Percentiles rank a stretch among this genome's conserved stretches.
phyloP scores from a whole-genome alignment of 2,888 invertebrate species.

The Epirrhoe tristata region DNA sequence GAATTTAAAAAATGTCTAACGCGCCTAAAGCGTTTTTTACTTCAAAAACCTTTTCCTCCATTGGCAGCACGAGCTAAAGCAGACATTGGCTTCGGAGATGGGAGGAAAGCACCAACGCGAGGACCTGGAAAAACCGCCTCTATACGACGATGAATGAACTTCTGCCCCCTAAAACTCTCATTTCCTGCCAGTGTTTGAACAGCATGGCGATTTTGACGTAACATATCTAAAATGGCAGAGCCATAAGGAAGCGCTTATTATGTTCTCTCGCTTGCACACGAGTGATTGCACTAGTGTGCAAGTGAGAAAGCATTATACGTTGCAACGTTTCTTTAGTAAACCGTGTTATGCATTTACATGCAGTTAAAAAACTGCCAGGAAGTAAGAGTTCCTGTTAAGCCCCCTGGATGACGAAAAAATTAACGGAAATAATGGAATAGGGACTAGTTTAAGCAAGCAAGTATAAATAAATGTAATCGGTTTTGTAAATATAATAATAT shows the following conservation, averaged over 20 bases:
- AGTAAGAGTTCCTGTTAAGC: not conserved
- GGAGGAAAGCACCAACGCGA: conserved; percentile 57
- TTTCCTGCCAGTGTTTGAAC: too few relatives aligned
- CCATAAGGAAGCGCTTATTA: too few relatives aligned
- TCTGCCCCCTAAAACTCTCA: not conserved
- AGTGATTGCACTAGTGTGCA: too few relatives aligned
- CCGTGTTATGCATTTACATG: too few relatives aligned
- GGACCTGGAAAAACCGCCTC: conserved; percentile 59
- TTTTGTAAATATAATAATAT: conserved; percentile 12
- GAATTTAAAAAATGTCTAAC: too few relatives aligned
- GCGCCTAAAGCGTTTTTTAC: too few relatives aligned
- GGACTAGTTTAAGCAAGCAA: conserved; percentile 17
- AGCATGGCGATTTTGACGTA: too few relatives aligned
- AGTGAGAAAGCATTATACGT: too few relatives aligned
- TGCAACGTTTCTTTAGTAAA: too few relatives aligned
- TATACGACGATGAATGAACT: conserved; percentile 71
- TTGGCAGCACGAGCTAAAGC: conserved; percentile 74
- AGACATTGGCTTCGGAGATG: conserved; percentile 63
- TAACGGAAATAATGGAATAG: not conserved
- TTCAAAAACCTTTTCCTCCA: conserved; percentile 30
- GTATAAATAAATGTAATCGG: not conserved
- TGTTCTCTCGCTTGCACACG: too few relatives aligned
- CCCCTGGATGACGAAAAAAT: not conserved
- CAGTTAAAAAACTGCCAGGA: too few relatives aligned
- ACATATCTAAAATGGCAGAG: too few relatives aligned